Percentiles rank a stretch among this genome's conserved stretches.
Conservation (phyloP, 2,113 vertebrate genomes). For the Peromyscus maniculatus region DNA sequence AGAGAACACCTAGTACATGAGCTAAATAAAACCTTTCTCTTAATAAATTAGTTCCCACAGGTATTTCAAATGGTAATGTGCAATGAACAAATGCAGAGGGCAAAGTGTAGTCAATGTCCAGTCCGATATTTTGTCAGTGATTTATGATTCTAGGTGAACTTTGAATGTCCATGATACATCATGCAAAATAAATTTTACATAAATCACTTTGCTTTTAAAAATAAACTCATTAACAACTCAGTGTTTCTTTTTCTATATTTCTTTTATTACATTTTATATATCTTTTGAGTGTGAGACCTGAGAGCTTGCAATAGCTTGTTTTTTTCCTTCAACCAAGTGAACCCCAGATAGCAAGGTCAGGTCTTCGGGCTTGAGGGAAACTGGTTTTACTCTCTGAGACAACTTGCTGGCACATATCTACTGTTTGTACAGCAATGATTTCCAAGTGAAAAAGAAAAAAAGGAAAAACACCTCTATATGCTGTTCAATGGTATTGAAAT, state of each 20-base stretch:
- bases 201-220: conserved; percentile 3
- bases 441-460: conserved; percentile 3
- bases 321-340: background rate
- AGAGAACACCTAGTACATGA: background rate
- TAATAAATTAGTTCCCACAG: background rate
- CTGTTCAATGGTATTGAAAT: background rate
- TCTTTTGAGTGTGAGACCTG: too few species aligned
- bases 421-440: background rate
- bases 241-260: background rate
- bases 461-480: background rate
- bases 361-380: too few species aligned
- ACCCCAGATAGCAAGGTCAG: background rate
- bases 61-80: background rate
- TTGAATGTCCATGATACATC: background rate
- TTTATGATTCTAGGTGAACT: background rate
- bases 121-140: background rate
- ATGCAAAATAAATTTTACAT: conserved; percentile 10
- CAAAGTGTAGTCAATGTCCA: background rate
- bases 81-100: background rate
- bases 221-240: background rate
- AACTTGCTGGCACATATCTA: background rate
- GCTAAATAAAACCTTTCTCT: background rate
- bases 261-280: background rate
- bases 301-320: background rate
- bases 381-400: background rate